Conservation (phyloP, 2,888 invertebrate genomes). For the Geophilus truncorum region DNA sequence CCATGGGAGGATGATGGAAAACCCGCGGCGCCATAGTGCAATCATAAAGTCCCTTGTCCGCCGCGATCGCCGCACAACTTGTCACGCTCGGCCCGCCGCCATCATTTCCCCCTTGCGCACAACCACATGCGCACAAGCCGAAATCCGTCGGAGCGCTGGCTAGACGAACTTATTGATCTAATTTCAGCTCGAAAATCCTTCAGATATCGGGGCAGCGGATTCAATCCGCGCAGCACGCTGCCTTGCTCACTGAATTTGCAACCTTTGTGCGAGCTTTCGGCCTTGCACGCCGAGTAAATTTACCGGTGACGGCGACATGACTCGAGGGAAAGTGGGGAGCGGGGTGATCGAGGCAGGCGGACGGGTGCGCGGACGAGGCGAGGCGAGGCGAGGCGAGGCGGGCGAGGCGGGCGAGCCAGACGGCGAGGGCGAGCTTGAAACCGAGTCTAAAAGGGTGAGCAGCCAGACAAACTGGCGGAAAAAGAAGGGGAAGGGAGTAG, state of each 20-base stretch:
- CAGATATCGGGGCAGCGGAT: conserved; percentile 19
- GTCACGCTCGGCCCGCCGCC: conserved; percentile 29
- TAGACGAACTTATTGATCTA: conserved; percentile 12
- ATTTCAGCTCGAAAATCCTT: background rate
- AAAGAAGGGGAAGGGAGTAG: background rate
- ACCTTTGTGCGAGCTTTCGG: background rate
- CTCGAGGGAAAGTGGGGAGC: background rate
- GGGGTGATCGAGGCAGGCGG: background rate
- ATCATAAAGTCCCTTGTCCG: conserved; percentile 29
- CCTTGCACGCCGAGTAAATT: conserved; percentile 8
- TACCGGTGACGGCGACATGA: conserved; percentile 13
- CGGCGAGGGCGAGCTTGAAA: background rate
- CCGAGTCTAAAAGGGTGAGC: conserved; percentile 12
- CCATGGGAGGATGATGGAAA: conserved; percentile 32
- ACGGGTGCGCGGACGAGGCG: background rate
- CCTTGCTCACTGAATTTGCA: conserved; percentile 13
- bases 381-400: background rate
- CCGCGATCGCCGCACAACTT: conserved; percentile 2
- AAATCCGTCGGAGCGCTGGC: background rate
- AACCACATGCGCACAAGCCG: background rate
- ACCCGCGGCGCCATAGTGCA: conserved; percentile 29
- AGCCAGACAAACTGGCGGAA: conserved; percentile 16
- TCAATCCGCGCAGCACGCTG: background rate
- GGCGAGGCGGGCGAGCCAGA: conserved; percentile 12
- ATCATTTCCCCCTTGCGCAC: conserved; percentile 33